Base-by-base conservation (phyloP, 2,888 invertebrate genomes). In the Piscicola geometra region DNA sequence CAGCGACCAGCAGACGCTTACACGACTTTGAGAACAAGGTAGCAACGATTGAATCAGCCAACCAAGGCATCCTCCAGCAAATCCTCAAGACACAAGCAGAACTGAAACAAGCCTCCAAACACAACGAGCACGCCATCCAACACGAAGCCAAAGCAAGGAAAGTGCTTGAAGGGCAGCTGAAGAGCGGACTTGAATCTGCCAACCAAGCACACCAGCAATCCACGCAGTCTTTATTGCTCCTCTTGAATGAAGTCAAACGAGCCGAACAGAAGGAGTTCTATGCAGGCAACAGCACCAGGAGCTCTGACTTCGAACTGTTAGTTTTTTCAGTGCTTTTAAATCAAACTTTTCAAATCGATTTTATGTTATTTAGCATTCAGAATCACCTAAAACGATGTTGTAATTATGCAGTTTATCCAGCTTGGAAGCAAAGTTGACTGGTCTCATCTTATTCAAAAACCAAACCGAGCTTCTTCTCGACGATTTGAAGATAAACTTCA, bases 71-170 rank as follows among this genome's bases (percentile, higher is more conserved):
- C 1, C n/a, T 73, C 5, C 56, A 73, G 64, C 56, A 73, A 18
- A n/a, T 73, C 36, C 21, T 56, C n/a, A 73, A 73, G 30, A 60
- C 56, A 18, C 56, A 73, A 32, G 35, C 36, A 1, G 73, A 73
- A 35, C 30, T 73, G 33, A 56, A 64, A 64, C 1, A 33, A 18
- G 56, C 28, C 5, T 5, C 36, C 25, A 64, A 36, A 33, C 60
- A 56, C 21, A 3, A 60, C 25, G 73, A 73, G 15, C 56, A 73
- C 2, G 28, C 41, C 21, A 1, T 64, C 1, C n/a, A 47, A 1
- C 32, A 64, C 30, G 73, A 73, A 73, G 9, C n/a, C 30, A 33
- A 21, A n/a, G 33, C 64, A 0, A 60, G 73, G 15, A 73, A 64
- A 35, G 64, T 15, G 0, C 60, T 73, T 3, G 73, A 73, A 33